Evolutionary conservation across 1,140 invertebrate genomes (phyloP), one percentile per base, ranked within the genome.

Genomic region (Caerostris darwini): DNA sequence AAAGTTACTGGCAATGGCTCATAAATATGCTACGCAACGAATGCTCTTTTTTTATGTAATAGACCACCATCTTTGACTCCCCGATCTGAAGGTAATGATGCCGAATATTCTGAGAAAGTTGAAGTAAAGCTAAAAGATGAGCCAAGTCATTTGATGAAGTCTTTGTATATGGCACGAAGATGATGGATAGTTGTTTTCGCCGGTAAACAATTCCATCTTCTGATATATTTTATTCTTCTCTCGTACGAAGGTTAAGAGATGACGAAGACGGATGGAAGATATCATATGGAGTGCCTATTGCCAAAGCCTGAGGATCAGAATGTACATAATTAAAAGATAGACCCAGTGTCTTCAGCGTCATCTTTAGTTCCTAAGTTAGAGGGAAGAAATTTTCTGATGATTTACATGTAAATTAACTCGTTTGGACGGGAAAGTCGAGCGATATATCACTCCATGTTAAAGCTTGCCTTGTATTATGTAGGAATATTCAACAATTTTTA

Each of bases 101-200:
- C 50, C 71, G 4, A 77, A 77, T 8, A 34, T 77, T 77, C 19
- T 50, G 7, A 19, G 50, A 34, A 34, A 34, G 34, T 34, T 34
- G 34, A 34, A 17, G 71, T 77, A 53, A 53, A 77, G 50, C 71
- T 50, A 77, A 8, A 53, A 64, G 61, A 77, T 77, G 71, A 53
- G 7, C 19, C 50, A 53, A 53, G 50, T 17, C 19, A 34, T 34
- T 34, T 34, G 34, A 2, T 34, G 34, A 34, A 34, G 34, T 34
- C 34, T 34, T 34, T 34, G 34, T 34, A 19, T 14, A 34, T 77
- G 71, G 7, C 71, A 19, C 34, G 19, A 53, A 77, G 50, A 53
- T 77, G 71, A 77, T 77, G 71, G 71, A 77, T 77, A 77, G 71
- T 77, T 77, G 71, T 77, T 77, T 77, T 34, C 71, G n/a, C 71